phyloP scores from a whole-genome alignment of 2,888 invertebrate genomes.

The Eucriotettix oculatus region DNA sequence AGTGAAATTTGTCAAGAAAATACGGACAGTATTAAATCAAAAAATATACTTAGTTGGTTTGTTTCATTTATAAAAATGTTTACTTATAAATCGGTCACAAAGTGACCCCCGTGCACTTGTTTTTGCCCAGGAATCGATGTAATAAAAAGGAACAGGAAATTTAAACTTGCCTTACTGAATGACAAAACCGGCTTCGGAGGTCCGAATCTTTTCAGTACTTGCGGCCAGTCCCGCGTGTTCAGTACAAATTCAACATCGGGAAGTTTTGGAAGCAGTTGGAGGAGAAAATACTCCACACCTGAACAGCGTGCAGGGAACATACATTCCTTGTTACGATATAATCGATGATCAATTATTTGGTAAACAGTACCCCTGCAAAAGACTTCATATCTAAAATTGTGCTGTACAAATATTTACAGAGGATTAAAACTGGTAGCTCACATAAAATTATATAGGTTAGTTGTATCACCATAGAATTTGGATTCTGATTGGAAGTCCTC shows the following conservation, averaged over 20 bases:
- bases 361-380: slow-evolving; percentile 45
- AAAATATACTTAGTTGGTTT: no score
- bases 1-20: no score
- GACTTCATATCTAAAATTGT: slow-evolving; percentile 22
- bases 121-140: no score
- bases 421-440: background rate
- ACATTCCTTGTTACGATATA: slow-evolving; percentile 71
- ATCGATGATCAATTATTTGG: slow-evolving; percentile 61
- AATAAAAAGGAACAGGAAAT: no score
- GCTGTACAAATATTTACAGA: background rate
- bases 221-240: slow-evolving; percentile 90
- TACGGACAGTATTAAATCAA: no score
- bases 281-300: slow-evolving; percentile 79
- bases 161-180: slow-evolving; percentile 48
- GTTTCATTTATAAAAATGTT: no score
- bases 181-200: slow-evolving; percentile 69
- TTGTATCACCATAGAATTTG: no score
- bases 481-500: no score
- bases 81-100: no score
- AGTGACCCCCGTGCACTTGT: no score
- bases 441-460: background rate
- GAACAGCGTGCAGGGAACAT: slow-evolving; percentile 85
- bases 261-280: slow-evolving; percentile 46
- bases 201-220: slow-evolving; percentile 47
- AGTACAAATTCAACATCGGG: slow-evolving; percentile 73